These are phyloP conservation scores for Aleadryas rufinucha DNA, from an alignment of 2,113 vertebrate species.

Conservation along the genomic window DNA sequence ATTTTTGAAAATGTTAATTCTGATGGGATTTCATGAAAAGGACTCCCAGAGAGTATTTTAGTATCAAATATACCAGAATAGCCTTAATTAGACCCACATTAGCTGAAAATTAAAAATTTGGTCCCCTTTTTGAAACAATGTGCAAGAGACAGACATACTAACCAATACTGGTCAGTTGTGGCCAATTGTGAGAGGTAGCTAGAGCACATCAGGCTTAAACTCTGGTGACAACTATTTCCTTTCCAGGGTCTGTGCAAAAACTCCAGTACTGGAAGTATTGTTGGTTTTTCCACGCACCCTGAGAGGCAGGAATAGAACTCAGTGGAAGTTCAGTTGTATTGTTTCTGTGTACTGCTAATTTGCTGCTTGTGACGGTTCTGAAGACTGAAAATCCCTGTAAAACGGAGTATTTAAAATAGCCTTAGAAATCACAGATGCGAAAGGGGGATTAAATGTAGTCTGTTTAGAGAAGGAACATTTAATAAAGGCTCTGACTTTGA, in stretches of 20 bases:
- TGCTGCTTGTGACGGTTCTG: constrained; percentile 48
- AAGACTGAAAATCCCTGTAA: constrained; percentile 53
- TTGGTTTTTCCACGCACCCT: not conserved
- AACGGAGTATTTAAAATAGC: constrained; percentile 35
- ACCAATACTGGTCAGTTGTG: not conserved
- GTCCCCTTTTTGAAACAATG: constrained; percentile 52
- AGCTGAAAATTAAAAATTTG: constrained; percentile 62
- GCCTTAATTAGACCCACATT: constrained; percentile 76
- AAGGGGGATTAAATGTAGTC: constrained; percentile 54
- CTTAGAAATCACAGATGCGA: constrained; percentile 32
- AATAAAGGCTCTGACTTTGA: constrained; percentile 81
- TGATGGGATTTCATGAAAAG: constrained; percentile 64
- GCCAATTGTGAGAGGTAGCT: not conserved
- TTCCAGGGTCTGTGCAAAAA: constrained; percentile 8
- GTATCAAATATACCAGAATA: constrained; percentile 73
- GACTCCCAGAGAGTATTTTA: constrained; percentile 77
- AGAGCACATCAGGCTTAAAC: not conserved
- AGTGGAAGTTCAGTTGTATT: constrained; percentile 3
- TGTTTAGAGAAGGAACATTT: constrained; percentile 69
- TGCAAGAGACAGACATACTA: not conserved
- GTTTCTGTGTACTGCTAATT: constrained; percentile 44
- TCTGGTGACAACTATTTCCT: constrained; percentile 12
- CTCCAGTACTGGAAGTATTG: not conserved
- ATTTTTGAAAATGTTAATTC: constrained; percentile 80
- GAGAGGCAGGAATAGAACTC: not conserved